Percentiles rank a stretch among this genome's conserved stretches.
Conservation (phyloP, 2,797 vertebrate species). For the Pseudotriccus pelzelni region DNA sequence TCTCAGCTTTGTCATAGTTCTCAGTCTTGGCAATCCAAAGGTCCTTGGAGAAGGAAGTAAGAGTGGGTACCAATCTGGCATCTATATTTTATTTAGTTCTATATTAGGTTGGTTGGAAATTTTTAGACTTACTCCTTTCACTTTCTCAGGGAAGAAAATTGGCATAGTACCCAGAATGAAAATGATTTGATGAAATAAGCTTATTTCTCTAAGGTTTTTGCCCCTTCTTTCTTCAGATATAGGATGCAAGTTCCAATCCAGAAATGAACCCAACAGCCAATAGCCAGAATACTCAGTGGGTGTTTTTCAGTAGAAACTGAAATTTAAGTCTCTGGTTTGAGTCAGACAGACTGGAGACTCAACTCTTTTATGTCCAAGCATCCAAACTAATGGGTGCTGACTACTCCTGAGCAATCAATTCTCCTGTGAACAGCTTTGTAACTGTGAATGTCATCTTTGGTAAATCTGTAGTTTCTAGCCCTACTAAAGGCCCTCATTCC, state of each 20-base stretch:
- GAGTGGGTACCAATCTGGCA: not conserved
- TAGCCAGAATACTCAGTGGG: not conserved
- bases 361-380: accelerated
- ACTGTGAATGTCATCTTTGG: not conserved
- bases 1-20: not conserved
- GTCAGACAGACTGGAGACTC: not conserved
- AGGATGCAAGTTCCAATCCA: not conserved
- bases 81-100: not conserved
- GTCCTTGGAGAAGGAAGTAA: not conserved
- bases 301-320: not conserved
- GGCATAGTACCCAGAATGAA: not conserved
- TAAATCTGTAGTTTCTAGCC: not conserved
- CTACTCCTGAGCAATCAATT: not conserved
- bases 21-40: not conserved
- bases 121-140: not conserved
- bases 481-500: not conserved
- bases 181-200: not conserved
- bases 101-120: not conserved
- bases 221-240: not conserved
- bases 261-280: not conserved
- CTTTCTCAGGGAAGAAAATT: not conserved
- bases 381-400: not conserved
- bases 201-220: not conserved
- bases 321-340: not conserved
- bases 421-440: not conserved